phyloP scores from a whole-genome alignment of 1,140 invertebrate species.

The Drosophila kanapiae region DNA sequence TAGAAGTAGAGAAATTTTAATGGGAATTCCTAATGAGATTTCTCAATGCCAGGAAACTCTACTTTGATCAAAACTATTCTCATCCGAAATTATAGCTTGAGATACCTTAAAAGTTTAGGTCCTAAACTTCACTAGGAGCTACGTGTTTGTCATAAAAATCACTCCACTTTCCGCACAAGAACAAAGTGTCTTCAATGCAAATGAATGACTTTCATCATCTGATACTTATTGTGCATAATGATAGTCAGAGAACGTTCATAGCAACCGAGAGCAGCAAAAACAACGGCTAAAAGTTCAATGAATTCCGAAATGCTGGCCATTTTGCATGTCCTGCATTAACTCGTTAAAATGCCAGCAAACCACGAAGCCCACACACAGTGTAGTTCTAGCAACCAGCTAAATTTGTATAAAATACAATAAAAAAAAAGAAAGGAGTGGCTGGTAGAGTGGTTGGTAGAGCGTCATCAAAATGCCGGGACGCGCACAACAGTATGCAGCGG shows the following conservation, averaged over 20 bases:
- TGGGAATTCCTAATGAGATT: no score
- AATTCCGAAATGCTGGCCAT: slow-evolving; percentile 76
- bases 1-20: not conserved
- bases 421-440: slow-evolving; percentile 6
- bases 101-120: not conserved
- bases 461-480: slow-evolving; percentile 75
- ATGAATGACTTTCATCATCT: slow-evolving; percentile 11
- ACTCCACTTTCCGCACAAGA: not conserved
- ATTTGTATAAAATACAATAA: slow-evolving; percentile 79
- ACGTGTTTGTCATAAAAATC: not conserved
- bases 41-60: not conserved
- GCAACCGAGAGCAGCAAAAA: slow-evolving; percentile 16
- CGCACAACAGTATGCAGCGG: slow-evolving; percentile 79
- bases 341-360: slow-evolving; percentile 75
- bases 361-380: slow-evolving; percentile 18
- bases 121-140: not conserved
- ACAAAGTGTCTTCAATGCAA: not conserved
- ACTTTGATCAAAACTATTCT: not conserved
- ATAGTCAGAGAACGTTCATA: slow-evolving; percentile 8
- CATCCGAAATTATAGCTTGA: not conserved
- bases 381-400: slow-evolving; percentile 59
- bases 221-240: slow-evolving; percentile 7
- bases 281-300: slow-evolving; percentile 70
- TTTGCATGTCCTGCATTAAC: slow-evolving; percentile 81
- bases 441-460: slow-evolving; percentile 22